Evolutionary conservation across 1,140 invertebrate species (phyloP), one percentile per base, ranked within the genome.

Genomic region (Cotesia glomerata): DNA sequence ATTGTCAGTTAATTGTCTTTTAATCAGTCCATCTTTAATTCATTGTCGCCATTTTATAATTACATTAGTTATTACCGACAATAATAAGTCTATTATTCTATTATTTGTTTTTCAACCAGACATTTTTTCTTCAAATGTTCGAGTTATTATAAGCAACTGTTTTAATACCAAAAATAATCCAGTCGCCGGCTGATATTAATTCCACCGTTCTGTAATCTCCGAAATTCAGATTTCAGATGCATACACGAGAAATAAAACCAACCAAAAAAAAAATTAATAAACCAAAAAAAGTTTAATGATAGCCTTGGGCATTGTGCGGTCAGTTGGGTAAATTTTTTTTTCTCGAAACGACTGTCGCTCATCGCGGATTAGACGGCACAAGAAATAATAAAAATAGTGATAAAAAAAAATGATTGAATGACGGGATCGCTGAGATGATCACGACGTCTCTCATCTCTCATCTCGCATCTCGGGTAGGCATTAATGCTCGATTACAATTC

Each of bases 251-350:
- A 26, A 26, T 26, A 26, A 26, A 36, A 62, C 32, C 4, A 16
- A 69, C 32, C 49, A n/a, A 59, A 58, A 18, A 59, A 59, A 59
- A 69, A 69, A 61, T 35, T 54, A 59, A 51, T 8, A 9, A 26
- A 36, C 61, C 0, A 18, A 45, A 34, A 61, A 32, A 34, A 39
- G 49, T 65, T 65, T 70, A 70, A 70, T 70, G 58, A 70, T 70
- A 70, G 58, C 36, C 68, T 32, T 35, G 51, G 52, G 61, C 52
- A 61, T 80, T 81, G 78, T 81, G 76, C 72, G 73, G 72, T 9
- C 34, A 62, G 56, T 70, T 74, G 74, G 65, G 75, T 78, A 71
- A 49, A 74, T 75, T 78, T 81, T 81, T 78, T 45, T 45, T 45
- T 45, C 39, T 54, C 76, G 78, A 82, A 81, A 35, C 58, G 71